Evolutionary conservation across 2,113 vertebrate genomes (phyloP).

Genomic region (Eulacestoma nigropectus): DNA sequence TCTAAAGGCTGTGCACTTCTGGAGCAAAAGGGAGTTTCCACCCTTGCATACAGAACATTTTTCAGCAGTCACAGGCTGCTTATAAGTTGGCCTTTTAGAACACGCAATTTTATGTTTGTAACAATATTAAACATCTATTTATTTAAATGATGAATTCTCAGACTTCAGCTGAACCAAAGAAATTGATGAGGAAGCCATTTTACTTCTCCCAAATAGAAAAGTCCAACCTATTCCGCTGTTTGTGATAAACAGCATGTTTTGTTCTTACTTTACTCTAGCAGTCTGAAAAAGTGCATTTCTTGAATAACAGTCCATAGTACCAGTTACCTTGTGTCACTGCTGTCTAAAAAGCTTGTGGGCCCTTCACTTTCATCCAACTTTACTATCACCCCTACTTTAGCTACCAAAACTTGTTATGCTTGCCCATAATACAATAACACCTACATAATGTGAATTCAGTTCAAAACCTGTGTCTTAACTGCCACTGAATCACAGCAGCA

Average conservation of each 20-base stretch:
- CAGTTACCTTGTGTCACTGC: not conserved
- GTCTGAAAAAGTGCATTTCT: not conserved
- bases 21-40: not conserved
- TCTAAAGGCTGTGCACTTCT: not conserved
- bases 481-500: not conserved
- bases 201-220: not conserved
- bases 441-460: not conserved
- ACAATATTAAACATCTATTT: not conserved
- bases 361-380: not conserved
- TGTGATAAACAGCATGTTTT: not conserved
- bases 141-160: not conserved
- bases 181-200: not conserved
- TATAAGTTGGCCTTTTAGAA: not conserved
- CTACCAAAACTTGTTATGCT: not conserved
- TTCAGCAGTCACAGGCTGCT: not conserved
- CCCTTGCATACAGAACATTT: not conserved
- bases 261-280: not conserved
- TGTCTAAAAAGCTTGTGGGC: not conserved
- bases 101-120: accelerated
- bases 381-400: not conserved
- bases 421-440: not conserved
- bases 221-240: not conserved
- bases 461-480: not conserved
- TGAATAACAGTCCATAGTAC: not conserved
- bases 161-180: not conserved